Base-by-base conservation (phyloP, 2,113 vertebrate genomes). In the Platysteira castanea region DNA sequence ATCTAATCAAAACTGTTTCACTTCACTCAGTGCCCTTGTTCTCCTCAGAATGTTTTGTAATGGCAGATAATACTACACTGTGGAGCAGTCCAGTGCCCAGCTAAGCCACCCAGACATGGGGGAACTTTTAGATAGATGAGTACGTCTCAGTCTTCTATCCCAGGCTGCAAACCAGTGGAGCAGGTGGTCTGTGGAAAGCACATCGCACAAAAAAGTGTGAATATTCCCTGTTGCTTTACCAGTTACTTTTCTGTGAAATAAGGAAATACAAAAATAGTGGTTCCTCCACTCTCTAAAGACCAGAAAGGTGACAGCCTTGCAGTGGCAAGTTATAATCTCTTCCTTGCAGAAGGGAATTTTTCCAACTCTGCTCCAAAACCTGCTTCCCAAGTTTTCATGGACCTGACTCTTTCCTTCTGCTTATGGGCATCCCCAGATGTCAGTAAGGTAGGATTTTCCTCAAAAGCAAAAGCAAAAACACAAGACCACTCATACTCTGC, bases 121-220 rank as follows among this genome's bases (percentile, higher is more conserved):
- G 15, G 20, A 65, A 24, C n/a, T 24, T 92, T 19, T 3, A 54
- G 47, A n/a, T 9, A 35, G 17, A 12, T n/a, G 17, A 22, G 8
- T 16, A 57, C 11, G 0, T 63, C 82, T 61, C 77, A 37, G 7
- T 33, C 15, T 22, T 69, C 56, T 28, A 17, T 54, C 23, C 44
- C 49, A 64, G 49, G 6, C 24, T 56, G 20, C 46, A 61, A 52
- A 64, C 23, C 22, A 24, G 35, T 26, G 26, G 44, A 84, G 49
- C 24, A 41, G 7, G 71, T 61, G 24, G 11, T 41, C 68, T 50
- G 11, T 61, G 50, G 28, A 61, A 87, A 80, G 86, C 14, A 57
- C 23, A 41, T 31, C 0, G 0, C 33, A 50, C 3, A 3, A 13
- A 10, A 10, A 0, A n/a, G 14, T 17, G 3, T 61, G 47, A 67